These are phyloP conservation scores for Leptarthrus brevirostris DNA, from an alignment of 2,888 invertebrate genomes.

Conservation along the genomic window DNA sequence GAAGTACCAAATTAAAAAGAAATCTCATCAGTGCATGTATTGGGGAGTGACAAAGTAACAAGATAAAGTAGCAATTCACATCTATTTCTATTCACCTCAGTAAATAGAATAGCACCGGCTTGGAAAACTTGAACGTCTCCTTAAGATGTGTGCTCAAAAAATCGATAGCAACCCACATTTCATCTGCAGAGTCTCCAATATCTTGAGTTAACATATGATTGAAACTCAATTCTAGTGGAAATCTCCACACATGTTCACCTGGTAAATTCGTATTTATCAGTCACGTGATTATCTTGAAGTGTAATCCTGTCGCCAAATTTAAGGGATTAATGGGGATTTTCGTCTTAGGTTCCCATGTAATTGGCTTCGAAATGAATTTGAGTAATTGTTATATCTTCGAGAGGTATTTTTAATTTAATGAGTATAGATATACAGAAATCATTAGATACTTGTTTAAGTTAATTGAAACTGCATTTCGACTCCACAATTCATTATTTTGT, in stretches of 20 bases:
- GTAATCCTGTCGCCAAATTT: slow-evolving; percentile 4
- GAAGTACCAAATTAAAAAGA: too few relatives aligned
- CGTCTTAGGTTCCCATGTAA: slow-evolving; percentile 15
- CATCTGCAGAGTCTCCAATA: neutral
- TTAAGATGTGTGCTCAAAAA: slow-evolving; percentile 5
- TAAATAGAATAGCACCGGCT: slow-evolving; percentile 5
- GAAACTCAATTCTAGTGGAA: neutral
- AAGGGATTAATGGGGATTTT: slow-evolving; percentile 13
- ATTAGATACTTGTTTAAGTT: too few relatives aligned
- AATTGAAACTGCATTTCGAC: too few relatives aligned
- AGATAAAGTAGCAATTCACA: neutral
- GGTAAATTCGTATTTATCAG: slow-evolving; percentile 8
- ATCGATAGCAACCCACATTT: slow-evolving; percentile 12
- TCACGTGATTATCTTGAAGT: slow-evolving; percentile 3
- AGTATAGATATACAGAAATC: too few relatives aligned
- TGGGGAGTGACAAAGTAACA: slow-evolving; percentile 10
- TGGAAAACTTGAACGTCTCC: neutral
- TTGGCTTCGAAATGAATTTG: neutral
- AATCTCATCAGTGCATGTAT: slow-evolving; percentile 2
- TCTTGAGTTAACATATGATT: neutral
- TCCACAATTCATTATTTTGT: too few relatives aligned
- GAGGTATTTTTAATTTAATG: too few relatives aligned
- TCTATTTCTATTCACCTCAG: slow-evolving; percentile 5
- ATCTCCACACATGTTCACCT: neutral
- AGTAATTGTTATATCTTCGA: too few relatives aligned